These are phyloP conservation scores for Butorides virescens DNA, from an alignment of 2,113 vertebrate genomes.

Conservation along the genomic window DNA sequence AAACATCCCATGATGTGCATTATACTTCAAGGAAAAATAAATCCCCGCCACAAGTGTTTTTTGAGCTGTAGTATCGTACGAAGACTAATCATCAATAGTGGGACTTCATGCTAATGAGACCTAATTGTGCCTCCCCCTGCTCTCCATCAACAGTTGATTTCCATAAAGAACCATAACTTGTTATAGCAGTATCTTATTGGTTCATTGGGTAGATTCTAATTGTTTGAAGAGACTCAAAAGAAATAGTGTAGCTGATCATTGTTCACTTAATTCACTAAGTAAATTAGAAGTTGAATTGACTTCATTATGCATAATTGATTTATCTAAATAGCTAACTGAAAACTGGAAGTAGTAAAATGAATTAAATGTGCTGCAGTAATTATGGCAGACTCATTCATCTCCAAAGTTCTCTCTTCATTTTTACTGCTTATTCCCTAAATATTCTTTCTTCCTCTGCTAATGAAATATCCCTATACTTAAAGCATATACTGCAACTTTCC, in stretches of 20 bases:
- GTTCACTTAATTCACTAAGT: neutral
- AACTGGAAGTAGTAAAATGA: neutral
- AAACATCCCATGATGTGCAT: neutral
- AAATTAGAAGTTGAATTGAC: conserved; percentile 31
- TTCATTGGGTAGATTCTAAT: neutral
- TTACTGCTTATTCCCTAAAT: neutral
- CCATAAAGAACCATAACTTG: neutral
- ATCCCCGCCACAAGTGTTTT: neutral
- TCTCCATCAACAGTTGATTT: neutral
- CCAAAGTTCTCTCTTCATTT: neutral
- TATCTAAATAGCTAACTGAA: neutral
- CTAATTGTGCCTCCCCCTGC: neutral
- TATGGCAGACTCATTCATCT: neutral
- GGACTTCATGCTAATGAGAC: neutral
- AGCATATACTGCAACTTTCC: neutral
- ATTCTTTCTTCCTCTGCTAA: neutral
- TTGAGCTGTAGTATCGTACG: neutral
- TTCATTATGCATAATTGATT: conserved; percentile 7
- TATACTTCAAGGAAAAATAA: neutral
- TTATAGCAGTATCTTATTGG: neutral
- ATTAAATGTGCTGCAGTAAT: neutral
- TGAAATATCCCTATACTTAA: neutral
- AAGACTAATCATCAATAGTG: neutral
- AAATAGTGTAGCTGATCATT: neutral
- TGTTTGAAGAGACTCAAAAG: neutral